Evolutionary conservation across 2,888 invertebrate species (phyloP).

Genomic region (Drosophila trichaetosa): DNA sequence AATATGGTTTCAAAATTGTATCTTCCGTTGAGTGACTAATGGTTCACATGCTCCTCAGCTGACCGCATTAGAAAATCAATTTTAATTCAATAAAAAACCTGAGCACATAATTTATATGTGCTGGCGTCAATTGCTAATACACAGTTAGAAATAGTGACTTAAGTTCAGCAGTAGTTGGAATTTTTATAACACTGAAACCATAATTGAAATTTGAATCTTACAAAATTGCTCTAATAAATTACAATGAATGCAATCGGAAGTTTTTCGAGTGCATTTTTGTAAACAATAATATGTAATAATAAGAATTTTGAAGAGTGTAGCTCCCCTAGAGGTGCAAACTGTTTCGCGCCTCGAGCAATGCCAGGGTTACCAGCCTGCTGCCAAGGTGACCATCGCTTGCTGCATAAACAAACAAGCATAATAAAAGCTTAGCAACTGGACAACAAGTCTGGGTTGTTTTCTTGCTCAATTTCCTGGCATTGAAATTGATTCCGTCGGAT

Average conservation of each 20-base stretch:
- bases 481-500: constrained; percentile 14
- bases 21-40: constrained; percentile 1
- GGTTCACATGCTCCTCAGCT: neutral
- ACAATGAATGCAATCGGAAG: neutral
- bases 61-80: constrained; percentile 33
- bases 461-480: constrained; percentile 14
- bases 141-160: neutral
- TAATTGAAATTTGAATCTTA: neutral
- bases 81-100: neutral
- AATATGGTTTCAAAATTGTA: neutral
- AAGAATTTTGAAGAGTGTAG: neutral
- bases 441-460: neutral
- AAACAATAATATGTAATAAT: neutral
- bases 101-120: neutral
- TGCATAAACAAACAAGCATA: constrained; percentile 55
- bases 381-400: constrained; percentile 68
- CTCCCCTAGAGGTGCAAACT: constrained; percentile 30
- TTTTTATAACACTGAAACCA: neutral
- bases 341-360: constrained; percentile 31
- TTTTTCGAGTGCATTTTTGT: neutral
- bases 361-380: constrained; percentile 53
- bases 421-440: constrained; percentile 38
- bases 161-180: fast-evolving
- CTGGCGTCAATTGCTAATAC: neutral
- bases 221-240: neutral